Evolutionary conservation across 2,113 vertebrate genomes (phyloP).

Genomic region (Elephas maximus): DNA sequence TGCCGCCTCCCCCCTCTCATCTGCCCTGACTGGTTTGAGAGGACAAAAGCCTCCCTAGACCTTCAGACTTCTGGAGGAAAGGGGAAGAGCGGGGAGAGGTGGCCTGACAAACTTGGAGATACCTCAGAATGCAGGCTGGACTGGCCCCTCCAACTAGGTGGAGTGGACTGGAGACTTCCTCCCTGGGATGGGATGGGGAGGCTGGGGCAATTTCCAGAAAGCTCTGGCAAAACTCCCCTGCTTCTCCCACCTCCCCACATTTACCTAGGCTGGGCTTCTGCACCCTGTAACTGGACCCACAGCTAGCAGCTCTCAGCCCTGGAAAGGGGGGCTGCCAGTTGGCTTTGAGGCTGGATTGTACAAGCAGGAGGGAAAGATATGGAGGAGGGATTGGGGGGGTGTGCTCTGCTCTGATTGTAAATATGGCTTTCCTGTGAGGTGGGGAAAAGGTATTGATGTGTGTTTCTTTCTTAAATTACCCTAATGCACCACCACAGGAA

Average conservation of each 20-base stretch:
- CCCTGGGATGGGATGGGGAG: neutral
- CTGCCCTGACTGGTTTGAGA: neutral
- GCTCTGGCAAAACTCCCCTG: neutral
- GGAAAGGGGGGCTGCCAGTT: constrained; percentile 15
- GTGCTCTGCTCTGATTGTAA: neutral
- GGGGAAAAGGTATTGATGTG: neutral
- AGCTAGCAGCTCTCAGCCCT: neutral
- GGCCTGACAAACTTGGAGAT: neutral
- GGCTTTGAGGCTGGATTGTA: constrained; percentile 39
- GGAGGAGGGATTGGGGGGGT: neutral
- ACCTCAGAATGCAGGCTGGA: neutral
- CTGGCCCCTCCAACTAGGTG: neutral
- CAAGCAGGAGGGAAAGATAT: neutral
- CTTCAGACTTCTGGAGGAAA: constrained; percentile 13
- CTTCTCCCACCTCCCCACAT: neutral
- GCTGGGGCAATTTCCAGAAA: neutral
- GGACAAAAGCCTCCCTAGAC: constrained; percentile 60
- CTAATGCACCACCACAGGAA: neutral
- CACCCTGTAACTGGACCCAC: neutral
- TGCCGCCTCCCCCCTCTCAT: neutral
- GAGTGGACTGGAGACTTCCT: constrained; percentile 40
- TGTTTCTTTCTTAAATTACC: constrained; percentile 52
- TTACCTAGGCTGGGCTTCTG: neutral
- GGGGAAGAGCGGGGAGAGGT: neutral
- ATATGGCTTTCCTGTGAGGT: neutral